Conservation (phyloP, 1,140 invertebrate species). For the Drosophila pachea region DNA sequence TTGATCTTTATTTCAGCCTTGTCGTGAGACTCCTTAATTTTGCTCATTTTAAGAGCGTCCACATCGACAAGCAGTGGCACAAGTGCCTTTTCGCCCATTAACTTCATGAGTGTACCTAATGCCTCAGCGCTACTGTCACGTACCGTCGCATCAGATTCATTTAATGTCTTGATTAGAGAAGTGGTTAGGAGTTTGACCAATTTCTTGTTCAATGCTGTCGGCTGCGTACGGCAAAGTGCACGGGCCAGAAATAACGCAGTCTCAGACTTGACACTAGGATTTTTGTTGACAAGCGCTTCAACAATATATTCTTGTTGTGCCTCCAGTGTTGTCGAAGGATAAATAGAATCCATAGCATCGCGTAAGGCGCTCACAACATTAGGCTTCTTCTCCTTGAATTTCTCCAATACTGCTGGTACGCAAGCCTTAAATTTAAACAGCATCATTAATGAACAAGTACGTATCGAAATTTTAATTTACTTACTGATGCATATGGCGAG, state of each 20-base stretch:
- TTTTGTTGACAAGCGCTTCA: constrained; percentile 94
- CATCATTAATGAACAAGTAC: neutral
- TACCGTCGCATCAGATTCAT: constrained; percentile 88
- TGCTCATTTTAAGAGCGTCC: constrained; percentile 94
- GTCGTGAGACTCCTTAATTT: constrained; percentile 96
- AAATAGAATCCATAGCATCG: constrained; percentile 96
- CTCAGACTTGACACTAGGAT: constrained; percentile 96
- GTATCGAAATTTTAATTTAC: constrained; percentile 5
- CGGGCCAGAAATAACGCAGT: constrained; percentile 93
- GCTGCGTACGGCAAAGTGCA: constrained; percentile 89
- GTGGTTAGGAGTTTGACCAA: constrained; percentile 90
- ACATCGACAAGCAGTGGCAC: constrained; percentile 92
- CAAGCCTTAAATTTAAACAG: constrained; percentile 80
- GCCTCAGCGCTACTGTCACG: constrained; percentile 93
- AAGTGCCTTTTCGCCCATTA: constrained; percentile 95
- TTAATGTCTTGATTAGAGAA: constrained; percentile 91
- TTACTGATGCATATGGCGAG: constrained; percentile 86
- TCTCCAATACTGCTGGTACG: constrained; percentile 91
- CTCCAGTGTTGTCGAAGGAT: constrained; percentile 90
- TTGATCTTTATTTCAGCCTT: constrained; percentile 93
- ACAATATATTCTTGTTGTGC: constrained; percentile 91
- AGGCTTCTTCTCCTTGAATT: constrained; percentile 98
- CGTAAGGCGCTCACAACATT: constrained; percentile 91
- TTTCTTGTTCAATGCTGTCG: constrained; percentile 93
- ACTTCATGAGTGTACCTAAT: constrained; percentile 95